These are phyloP conservation scores for Myrmecobius fasciatus DNA, from an alignment of 2,113 vertebrate species.

Conservation along the genomic window DNA sequence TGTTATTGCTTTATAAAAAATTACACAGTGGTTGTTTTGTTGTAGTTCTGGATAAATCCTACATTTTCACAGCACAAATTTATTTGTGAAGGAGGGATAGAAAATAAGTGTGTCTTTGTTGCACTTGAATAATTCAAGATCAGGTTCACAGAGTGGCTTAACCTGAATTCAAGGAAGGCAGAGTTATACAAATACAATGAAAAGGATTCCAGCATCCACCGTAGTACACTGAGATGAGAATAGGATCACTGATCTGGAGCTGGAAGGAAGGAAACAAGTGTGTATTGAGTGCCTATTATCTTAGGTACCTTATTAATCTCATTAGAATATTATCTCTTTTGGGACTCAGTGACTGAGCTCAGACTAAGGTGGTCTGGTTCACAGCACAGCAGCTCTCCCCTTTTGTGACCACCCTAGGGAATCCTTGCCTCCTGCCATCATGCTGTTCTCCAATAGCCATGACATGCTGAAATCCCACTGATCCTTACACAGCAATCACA, in stretches of 20 bases:
- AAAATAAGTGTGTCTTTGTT: neutral
- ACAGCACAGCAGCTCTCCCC: too few relatives aligned
- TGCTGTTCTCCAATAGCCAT: too few relatives aligned
- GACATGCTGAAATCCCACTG: too few relatives aligned
- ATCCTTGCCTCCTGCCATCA: too few relatives aligned
- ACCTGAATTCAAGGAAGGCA: neutral
- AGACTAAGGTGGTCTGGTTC: too few relatives aligned
- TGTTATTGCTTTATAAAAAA: neutral
- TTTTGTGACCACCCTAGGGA: too few relatives aligned
- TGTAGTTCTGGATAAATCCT: neutral
- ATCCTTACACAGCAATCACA: too few relatives aligned
- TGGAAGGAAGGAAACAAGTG: neutral
- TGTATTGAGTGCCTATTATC: neutral
- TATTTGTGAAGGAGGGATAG: slow-evolving; percentile 17
- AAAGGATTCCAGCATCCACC: neutral
- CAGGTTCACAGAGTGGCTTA: slow-evolving; percentile 1
- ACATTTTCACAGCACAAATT: neutral
- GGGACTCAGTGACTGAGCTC: too few relatives aligned
- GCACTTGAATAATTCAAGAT: slow-evolving; percentile 35
- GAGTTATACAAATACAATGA: neutral
- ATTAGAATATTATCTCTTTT: neutral
- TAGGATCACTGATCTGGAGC: neutral
- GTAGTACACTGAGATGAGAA: slow-evolving; percentile 5
- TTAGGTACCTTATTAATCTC: neutral
- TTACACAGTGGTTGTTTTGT: neutral